These are phyloP conservation scores for Indicator maculatus DNA, from an alignment of 2,113 vertebrate genomes.

Conservation along the genomic window DNA sequence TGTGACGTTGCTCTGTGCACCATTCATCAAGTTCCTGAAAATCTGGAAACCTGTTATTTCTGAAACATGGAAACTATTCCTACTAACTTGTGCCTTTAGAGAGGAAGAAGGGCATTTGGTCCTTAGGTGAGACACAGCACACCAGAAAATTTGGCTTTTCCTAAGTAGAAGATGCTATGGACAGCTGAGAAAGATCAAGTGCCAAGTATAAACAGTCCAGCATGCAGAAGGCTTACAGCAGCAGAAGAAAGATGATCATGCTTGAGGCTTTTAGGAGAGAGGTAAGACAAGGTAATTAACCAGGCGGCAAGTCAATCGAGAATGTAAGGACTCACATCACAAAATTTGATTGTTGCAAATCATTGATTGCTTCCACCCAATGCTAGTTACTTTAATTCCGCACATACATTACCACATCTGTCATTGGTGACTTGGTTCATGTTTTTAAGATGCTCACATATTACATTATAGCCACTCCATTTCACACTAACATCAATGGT, in stretches of 20 bases:
- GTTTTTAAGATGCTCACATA: constrained; percentile 64
- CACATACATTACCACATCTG: constrained; percentile 27
- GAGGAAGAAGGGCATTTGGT: not conserved
- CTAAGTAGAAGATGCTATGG: not conserved
- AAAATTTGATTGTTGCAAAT: constrained; percentile 50
- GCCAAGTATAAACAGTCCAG: not conserved
- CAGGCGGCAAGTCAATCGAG: not conserved
- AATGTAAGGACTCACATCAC: not conserved
- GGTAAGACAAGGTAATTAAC: not conserved
- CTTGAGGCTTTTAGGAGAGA: not conserved
- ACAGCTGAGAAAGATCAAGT: not conserved
- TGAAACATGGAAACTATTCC: not conserved
- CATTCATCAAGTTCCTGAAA: not conserved
- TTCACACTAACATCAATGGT: constrained; percentile 58
- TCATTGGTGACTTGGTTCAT: constrained; percentile 51
- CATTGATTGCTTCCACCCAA: constrained; percentile 43
- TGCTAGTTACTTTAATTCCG: constrained; percentile 51
- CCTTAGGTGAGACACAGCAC: not conserved
- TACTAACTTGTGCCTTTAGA: not conserved
- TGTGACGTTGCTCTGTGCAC: rapidly evolving
- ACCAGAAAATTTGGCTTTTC: not conserved
- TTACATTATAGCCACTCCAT: constrained; percentile 62
- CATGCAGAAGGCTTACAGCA: not conserved
- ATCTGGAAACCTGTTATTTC: not conserved
- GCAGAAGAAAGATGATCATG: not conserved